Percentiles rank a stretch among this genome's conserved stretches.
Evolutionary conservation across 2,113 vertebrate species (phyloP).

Genomic region (Macrotis lagotis): DNA sequence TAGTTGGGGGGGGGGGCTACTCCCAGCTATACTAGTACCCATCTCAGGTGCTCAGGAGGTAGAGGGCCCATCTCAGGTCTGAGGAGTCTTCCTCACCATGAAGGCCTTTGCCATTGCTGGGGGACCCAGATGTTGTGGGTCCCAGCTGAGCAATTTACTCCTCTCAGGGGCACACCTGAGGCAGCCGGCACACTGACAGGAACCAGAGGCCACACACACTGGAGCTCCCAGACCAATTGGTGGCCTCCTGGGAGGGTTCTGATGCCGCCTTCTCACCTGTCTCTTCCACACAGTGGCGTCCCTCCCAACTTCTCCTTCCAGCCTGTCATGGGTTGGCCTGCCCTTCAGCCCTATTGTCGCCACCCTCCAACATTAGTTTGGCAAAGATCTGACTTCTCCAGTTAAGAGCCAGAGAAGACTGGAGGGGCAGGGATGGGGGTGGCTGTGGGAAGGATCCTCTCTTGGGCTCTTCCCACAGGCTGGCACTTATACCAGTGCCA

Average conservation of each 20-base stretch:
- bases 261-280: neutral
- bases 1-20: neutral
- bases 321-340: neutral
- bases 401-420: too few species aligned
- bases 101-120: too few species aligned
- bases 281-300: neutral
- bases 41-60: neutral
- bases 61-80: too few species aligned
- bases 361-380: neutral
- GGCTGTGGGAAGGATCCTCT: too few species aligned
- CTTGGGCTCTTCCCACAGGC: accelerated
- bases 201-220: too few species aligned
- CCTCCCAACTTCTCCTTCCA: neutral
- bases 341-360: neutral
- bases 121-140: too few species aligned
- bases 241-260: neutral
- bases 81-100: too few species aligned
- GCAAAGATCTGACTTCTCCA: neutral
- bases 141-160: too few species aligned
- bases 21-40: neutral
- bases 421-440: too few species aligned
- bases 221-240: too few species aligned
- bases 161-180: too few species aligned
- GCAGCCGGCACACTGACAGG: neutral
- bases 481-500: neutral